Evolutionary conservation across 2,113 vertebrate species (phyloP), one percentile per base, ranked within the genome.

Genomic region (Megaptera novaeangliae): DNA sequence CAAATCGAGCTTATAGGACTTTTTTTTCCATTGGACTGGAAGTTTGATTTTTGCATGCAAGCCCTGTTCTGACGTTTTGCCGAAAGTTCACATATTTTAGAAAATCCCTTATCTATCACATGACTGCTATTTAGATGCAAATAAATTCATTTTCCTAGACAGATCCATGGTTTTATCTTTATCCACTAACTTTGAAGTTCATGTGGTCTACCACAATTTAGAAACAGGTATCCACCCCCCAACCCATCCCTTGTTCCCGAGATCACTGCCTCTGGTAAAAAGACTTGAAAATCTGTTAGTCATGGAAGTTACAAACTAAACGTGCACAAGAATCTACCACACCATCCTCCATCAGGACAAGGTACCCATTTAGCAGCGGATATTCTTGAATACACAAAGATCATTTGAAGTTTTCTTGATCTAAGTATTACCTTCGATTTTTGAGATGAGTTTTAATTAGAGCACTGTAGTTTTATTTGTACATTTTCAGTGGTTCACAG

Each of bases 381-480:
- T 4, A 77, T 55, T 86, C 10, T 77, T 5, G 4, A 64, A 31
- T n/a, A n/a, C 6, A 64, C 12, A 57, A 52, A 86, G 66, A 27
- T 39, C 29, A 17, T 20, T 39, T 83, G 63, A 52, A 21, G 31
- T 77, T 86, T 87, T 83, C 34, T 61, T 63, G 57, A 44, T 49
- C 4, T 44, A 41, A 36, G 81, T 69, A 83, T 63, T 83, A 59
- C 36, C 69, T 91, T 55, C 36, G 4, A 55, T 66, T 85, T 59
- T 95, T 88, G 74, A 88, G 57, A 59, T 55, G 49, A 55, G 77
- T 49, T 97, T 93, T 81, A 8, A 86, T 93, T 95, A 68, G n/a
- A 46, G 21, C 44, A 49, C 29, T 23, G 21, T 52, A 7, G 2
- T 36, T 82, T 94, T 59, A 27, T 69, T 81, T 59, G 46, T 39